Base-by-base conservation (phyloP, 2,888 invertebrate species). In the Melieria crassipennis region DNA sequence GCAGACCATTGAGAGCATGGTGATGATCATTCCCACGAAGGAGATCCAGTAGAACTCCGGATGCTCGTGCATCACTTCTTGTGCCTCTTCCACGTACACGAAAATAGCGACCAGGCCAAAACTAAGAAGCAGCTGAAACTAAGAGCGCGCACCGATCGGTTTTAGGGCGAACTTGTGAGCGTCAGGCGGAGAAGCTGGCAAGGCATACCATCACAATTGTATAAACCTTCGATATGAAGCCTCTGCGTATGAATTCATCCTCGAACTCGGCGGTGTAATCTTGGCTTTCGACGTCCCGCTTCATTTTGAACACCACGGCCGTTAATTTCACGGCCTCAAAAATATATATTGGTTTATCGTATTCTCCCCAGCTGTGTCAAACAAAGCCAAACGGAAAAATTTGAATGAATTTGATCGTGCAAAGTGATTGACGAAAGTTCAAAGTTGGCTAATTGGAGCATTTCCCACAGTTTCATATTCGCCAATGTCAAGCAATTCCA, bases 41-140 rank as follows among this genome's bases (percentile, higher is more conserved):
- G 91, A 90, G 0, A 91, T 84, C 89, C 89, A 91, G 88, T 92
- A 89, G 63, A 93, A 80, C 79, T 87, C 89, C 0, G 84, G 79
- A 79, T 93, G 89, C 0, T 50, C 7, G 0, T 69, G 76, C 0
- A 92, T 91, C 87, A 89, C 94, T 0, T 76, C 0, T 78, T 88
- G 88, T 1, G 93, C 91, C 0, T 88, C 88, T 45, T 83, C 63
- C 82, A 92, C 91, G 83, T 89, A 92, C 46, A 91, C 83, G 84
- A 96, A 94, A 73, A 93, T 85, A 0, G 91, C 87, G 74, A 96
- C 93, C 84, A 96, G 91, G 0, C 87, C 89, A 75, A 93, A 85
- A 0, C 96, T 94, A 63, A 96, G 89, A 3, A 91, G 81, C 64
- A 97, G 88, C 85, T 97, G 97, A 43, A 90, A 88, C 91, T 73